Conservation (phyloP, 2,113 vertebrate species). For the Holacanthus passer region DNA sequence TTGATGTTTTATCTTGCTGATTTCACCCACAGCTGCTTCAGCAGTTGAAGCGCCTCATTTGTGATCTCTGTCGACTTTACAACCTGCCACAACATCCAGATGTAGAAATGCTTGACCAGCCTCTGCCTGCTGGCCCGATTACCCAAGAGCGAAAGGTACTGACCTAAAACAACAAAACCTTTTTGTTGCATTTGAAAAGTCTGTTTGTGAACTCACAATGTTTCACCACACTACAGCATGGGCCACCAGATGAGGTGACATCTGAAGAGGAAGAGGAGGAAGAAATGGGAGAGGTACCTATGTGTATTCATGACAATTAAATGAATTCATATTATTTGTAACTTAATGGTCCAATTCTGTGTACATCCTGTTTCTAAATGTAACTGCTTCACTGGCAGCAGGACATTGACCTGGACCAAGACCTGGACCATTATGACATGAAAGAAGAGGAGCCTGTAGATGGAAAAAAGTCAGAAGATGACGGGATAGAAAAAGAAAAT, state of each 20-base stretch:
- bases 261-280: slow-evolving; percentile 97
- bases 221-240: slow-evolving; percentile 70
- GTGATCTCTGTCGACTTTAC: slow-evolving; percentile 97
- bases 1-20: not conserved
- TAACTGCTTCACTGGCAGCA: slow-evolving; percentile 66
- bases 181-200: not conserved
- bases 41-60: slow-evolving; percentile 96
- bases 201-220: not conserved
- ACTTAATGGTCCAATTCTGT: not conserved
- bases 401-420: slow-evolving; percentile 89
- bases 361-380: slow-evolving; percentile 36
- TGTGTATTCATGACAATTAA: slow-evolving; percentile 40
- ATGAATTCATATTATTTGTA: not conserved
- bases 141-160: slow-evolving; percentile 81
- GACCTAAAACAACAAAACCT: not conserved
- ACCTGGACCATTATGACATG: slow-evolving; percentile 93
- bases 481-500: slow-evolving; percentile 98
- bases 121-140: slow-evolving; percentile 93
- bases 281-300: slow-evolving; percentile 92
- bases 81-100: slow-evolving; percentile 98
- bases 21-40: slow-evolving; percentile 89
- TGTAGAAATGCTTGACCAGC: slow-evolving; percentile 98
- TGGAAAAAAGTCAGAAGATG: slow-evolving; percentile 96
- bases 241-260: slow-evolving; percentile 91
- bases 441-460: slow-evolving; percentile 96